Percentiles rank a stretch among this genome's conserved stretches.
These are phyloP conservation scores for Piprites chloris DNA, from an alignment of 2,113 vertebrate genomes.

Conservation along the genomic window DNA sequence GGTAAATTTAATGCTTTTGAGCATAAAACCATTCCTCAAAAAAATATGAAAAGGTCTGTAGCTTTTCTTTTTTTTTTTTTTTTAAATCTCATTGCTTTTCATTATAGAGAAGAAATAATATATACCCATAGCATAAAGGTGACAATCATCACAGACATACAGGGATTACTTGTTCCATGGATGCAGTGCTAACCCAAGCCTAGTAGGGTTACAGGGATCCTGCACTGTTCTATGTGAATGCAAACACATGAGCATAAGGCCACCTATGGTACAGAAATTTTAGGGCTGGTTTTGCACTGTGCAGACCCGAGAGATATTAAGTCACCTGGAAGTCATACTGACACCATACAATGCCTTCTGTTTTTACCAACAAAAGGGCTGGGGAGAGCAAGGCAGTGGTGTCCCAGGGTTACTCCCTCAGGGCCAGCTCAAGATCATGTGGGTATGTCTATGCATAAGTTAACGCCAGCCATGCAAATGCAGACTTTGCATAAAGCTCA, in stretches of 20 bases:
- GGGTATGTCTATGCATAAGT: not conserved
- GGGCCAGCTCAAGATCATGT: not conserved
- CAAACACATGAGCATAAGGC: not conserved
- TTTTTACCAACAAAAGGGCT: not conserved
- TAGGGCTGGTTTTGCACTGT: not conserved
- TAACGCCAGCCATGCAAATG: not conserved
- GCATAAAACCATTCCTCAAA: not conserved
- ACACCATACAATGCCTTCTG: not conserved
- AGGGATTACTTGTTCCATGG: not conserved
- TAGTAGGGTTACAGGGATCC: not conserved
- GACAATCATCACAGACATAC: not conserved
- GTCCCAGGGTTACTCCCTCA: not conserved
- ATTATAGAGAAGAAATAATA: not conserved
- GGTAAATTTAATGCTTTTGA: not conserved
- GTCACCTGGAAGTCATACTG: not conserved
- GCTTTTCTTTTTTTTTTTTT: rapidly evolving
- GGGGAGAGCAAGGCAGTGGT: not conserved
- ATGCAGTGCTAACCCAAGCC: not conserved
- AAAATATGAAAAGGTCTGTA: not conserved
- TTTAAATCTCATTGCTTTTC: not conserved
- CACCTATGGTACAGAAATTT: not conserved
- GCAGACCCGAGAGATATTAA: not conserved
- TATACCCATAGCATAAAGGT: not conserved
- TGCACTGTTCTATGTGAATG: not conserved
- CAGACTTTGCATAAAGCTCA: not conserved